Percentiles rank a stretch among this genome's conserved stretches.
Conservation (phyloP, 2,113 vertebrate species). For the Alligator mississippiensis region DNA sequence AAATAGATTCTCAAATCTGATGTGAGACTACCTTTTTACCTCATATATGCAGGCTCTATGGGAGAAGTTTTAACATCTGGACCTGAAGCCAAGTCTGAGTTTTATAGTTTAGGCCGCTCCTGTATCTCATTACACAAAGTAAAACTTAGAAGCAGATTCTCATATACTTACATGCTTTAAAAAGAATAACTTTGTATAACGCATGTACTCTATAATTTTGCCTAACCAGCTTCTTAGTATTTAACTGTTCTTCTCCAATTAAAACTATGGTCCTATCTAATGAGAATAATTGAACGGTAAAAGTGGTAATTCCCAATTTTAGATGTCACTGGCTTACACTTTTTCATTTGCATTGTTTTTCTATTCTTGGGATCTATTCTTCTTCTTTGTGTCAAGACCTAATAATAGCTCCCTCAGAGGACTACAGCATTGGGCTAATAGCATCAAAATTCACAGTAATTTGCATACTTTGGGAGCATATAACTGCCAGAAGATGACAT, state of each 20-base stretch:
- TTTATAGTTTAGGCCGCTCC: not conserved
- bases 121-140: constrained; percentile 22
- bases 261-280: constrained; percentile 32
- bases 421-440: too few species aligned
- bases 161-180: constrained; percentile 2
- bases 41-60: not conserved
- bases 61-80: not conserved
- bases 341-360: not conserved
- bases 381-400: not conserved
- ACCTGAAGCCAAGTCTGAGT: constrained; percentile 13
- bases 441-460: not conserved
- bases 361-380: not conserved
- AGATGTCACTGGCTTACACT: not conserved
- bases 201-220: not conserved
- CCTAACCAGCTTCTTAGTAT: constrained; percentile 41
- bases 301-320: constrained; percentile 22
- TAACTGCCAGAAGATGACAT: not conserved
- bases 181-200: constrained; percentile 20
- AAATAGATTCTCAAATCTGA: not conserved
- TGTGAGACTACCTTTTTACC: not conserved
- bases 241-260: constrained; percentile 39
- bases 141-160: constrained; percentile 27
- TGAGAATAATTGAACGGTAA: constrained; percentile 47
- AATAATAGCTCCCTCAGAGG: not conserved
- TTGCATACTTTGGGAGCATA: not conserved